Percentiles rank a stretch among this genome's conserved stretches.
These are phyloP conservation scores for Orbicella faveolata DNA, from an alignment of 64 coral and sea anemone species.

Conservation along the genomic window DNA sequence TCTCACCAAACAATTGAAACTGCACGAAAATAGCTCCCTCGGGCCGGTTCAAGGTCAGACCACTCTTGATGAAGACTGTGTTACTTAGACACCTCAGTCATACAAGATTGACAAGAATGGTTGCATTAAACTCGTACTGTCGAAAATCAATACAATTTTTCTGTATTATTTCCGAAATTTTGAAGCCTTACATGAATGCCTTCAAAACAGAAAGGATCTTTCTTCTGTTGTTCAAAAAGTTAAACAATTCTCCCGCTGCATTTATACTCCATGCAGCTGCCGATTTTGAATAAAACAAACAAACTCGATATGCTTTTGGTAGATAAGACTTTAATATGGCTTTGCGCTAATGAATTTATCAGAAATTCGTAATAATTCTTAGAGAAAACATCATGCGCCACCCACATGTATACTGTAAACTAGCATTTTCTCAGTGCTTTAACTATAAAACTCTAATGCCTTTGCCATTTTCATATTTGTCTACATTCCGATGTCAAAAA, in stretches of 20 bases:
- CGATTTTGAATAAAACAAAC: slow-evolving; percentile 14
- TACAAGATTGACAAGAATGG: too few species aligned
- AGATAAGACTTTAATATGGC: not conserved
- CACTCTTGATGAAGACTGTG: not conserved
- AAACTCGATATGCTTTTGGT: not conserved
- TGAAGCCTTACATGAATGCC: too few species aligned
- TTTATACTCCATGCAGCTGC: not conserved
- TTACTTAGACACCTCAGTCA: not conserved
- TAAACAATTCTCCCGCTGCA: not conserved
- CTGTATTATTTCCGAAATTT: too few species aligned
- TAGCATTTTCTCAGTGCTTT: not conserved
- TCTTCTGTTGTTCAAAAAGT: not conserved
- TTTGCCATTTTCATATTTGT: not conserved
- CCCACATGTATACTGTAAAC: not conserved
- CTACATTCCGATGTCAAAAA: slow-evolving; percentile 11
- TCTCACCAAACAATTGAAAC: not conserved
- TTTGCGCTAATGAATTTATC: not conserved
- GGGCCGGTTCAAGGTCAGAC: not conserved
- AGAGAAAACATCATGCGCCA: not conserved
- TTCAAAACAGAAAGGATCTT: not conserved
- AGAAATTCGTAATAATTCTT: not conserved
- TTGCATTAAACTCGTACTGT: too few species aligned
- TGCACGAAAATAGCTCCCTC: not conserved
- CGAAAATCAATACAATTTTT: too few species aligned
- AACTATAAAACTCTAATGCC: not conserved